Evolutionary conservation across 2,113 vertebrate species (phyloP), one percentile per base, ranked within the genome.

Genomic region (Albula goreensis): DNA sequence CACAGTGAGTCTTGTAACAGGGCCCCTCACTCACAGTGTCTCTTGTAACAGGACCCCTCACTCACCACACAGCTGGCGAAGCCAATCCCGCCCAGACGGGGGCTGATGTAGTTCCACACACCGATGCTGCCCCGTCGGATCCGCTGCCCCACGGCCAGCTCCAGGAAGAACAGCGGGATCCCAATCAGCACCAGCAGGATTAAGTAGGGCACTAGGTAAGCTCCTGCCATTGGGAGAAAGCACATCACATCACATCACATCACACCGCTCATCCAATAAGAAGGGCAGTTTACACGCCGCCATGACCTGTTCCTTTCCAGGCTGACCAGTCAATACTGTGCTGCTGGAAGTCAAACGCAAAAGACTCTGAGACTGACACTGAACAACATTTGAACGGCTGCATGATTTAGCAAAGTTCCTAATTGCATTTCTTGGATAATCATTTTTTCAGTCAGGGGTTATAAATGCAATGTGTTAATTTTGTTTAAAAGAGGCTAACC

Each of bases 91-190:
- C 98, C 97, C 90, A 99, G 95, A 56, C 96, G 97, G 66, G 98
- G 98, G 91, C 97, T 98, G 94, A 99, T 98, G 74, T 98, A 99
- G 96, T 98, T 99, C 98, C 98, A 99, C 17, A 99, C 97, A 5
- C 98, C 98, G 86, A 99, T 99, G 93, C 98, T 99, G 86, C 98
- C 98, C 88, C 97, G 92, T 15, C 98, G 96, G 89, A 99, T 98
- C 87, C 97, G 95, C 91, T 99, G 98, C 8, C 98, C 98, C 17
- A 98, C 97, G 0, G 98, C 95, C 83, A 99, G 97, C 92, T 99
- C 98, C 97, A 99, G 91, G 92, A 98, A 99, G 93, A 99, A 99
- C 70, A 99, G 96, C 3, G 98, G 98, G 92, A 99, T 98, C 78
- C 98, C 98, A 89, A 99, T 97, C 92, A 98, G 52, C 86, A 98